Evolutionary conservation across 53 echinoderm and acorn worm species (phyloP).

Genomic region (Holothuria scabra): DNA sequence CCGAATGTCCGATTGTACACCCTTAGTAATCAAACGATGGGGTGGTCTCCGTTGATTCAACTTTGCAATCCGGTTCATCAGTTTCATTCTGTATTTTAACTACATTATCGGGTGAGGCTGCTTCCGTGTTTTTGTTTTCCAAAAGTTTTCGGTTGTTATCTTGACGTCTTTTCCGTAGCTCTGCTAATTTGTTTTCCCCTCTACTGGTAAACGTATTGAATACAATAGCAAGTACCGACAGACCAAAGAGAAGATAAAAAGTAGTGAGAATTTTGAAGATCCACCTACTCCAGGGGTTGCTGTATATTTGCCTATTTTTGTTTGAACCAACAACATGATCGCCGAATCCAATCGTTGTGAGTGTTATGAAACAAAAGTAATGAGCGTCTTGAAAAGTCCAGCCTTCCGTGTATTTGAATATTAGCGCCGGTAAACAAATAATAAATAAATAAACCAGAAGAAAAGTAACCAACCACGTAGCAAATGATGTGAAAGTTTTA

Average conservation of each 20-base stretch:
- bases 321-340: slow-evolving; percentile 68
- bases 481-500: slow-evolving; percentile 29
- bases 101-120: no score
- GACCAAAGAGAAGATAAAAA: slow-evolving; percentile 64
- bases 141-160: no score
- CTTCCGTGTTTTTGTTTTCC: no score
- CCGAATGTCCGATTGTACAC: no score
- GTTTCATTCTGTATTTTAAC: no score
- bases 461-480: slow-evolving; percentile 35
- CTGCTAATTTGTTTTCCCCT: slow-evolving; percentile 12
- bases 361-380: slow-evolving; percentile 88
- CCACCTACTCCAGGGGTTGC: slow-evolving; percentile 7
- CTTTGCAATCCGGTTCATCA: no score
- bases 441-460: slow-evolving; percentile 52
- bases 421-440: slow-evolving; percentile 62
- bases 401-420: slow-evolving; percentile 65
- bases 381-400: slow-evolving; percentile 76
- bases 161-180: not conserved
- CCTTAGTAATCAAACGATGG: no score
- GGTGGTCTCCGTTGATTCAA: no score
- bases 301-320: not conserved
- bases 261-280: slow-evolving; percentile 61
- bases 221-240: slow-evolving; percentile 63
- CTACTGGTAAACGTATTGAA: slow-evolving; percentile 39
- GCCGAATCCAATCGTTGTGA: slow-evolving; percentile 97